Base-by-base conservation (phyloP, 2,888 invertebrate species). In the Hypolimnas misippus region DNA sequence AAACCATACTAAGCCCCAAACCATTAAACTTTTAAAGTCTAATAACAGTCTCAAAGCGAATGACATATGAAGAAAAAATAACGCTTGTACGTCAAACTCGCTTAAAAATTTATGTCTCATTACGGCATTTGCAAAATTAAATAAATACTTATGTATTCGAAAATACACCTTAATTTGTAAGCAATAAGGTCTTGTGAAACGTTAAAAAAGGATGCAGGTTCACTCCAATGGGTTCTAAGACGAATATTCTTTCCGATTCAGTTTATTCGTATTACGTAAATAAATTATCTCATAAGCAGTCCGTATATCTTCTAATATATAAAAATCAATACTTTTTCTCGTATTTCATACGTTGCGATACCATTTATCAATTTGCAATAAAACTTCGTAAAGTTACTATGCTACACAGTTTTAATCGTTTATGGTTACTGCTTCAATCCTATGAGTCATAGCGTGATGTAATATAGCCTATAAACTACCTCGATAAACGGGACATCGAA, bases 91-190 rank as follows among this genome's bases (percentile, higher is more conserved):
- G 67, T 73, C 66, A 71, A 63, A 68, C 57, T 63, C 67, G 59
- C 68, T 76, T 70, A 73, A 76, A 76, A 72, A 74, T 76, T 75
- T 69, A 76, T 73, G 72, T 67, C 72, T 76, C 76, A 75, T 76
- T 73, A 75, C 69, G 71, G 65, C 62, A 57, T 70, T 56, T 52
- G 59, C 73, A 69, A 71, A 49, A 38, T 29, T 55, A 14, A 10
- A 14, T 7, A 19, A 14, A 29, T 7, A 8, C 12, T 19, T 33
- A 56, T 46, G 33, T 33, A 16, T 19, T 2, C 17, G 17, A 46
- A 56, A 46, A 46, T 56, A 31, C 0, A 29, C 56, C 29, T 25
- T 55, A 55, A 31, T 0, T 6, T 2, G 3, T 12, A 7, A n/a
- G 25, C 1, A 19, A 42, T 65, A 25, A 21, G 33, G 40, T 8